Base-by-base conservation (phyloP, 2,888 invertebrate genomes). In the Allygus modestus region DNA sequence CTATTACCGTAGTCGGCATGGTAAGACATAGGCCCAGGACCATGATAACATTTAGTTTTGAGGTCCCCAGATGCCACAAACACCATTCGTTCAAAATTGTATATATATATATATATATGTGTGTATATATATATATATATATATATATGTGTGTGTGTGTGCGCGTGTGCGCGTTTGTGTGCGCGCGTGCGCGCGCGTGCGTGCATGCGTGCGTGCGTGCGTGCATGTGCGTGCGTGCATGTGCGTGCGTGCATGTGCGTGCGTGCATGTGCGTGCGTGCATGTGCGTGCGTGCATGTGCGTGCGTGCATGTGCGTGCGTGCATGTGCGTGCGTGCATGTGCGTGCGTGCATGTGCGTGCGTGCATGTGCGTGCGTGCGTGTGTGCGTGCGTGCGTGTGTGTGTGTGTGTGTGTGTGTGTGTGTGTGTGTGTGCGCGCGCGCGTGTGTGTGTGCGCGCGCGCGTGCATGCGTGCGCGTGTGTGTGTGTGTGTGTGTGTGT, bases 401-500 rank as follows among this genome's bases (percentile, higher is more conserved):
- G 69, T 31, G 69, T 69, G 69, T 31, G 69, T 69, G 69, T 31
- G 69, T 69, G 69, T 31, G 69, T 69, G 69, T 31, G 69, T 69
- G 69, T 31, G 69, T 69, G 69, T 31, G 69, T 69, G 69, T 69
- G 69, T 69, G 69, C 31, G 69, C 31, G 69, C 31, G 69, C 31
- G 69, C 31, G 69, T 69, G 69, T 69, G 69, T 69, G 69, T 69
- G 69, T 69, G 69, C 31, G 69, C 31, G 69, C 31, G 69, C 31
- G 69, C 31, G 69, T 69, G 69, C 31, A 31, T 69, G 69, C 31
- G 69, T 69, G 69, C 31, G 69, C 31, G 69, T 69, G 69, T 69
- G 69, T 69, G 69, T 69, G 69, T 69, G 69, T 69, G 69, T 69
- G 69, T 69, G 69, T 69, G 69, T 69, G 69, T 69, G 69, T 69